These are phyloP conservation scores for Drosophila vallismaia DNA, from an alignment of 2,888 invertebrate species.

Conservation along the genomic window DNA sequence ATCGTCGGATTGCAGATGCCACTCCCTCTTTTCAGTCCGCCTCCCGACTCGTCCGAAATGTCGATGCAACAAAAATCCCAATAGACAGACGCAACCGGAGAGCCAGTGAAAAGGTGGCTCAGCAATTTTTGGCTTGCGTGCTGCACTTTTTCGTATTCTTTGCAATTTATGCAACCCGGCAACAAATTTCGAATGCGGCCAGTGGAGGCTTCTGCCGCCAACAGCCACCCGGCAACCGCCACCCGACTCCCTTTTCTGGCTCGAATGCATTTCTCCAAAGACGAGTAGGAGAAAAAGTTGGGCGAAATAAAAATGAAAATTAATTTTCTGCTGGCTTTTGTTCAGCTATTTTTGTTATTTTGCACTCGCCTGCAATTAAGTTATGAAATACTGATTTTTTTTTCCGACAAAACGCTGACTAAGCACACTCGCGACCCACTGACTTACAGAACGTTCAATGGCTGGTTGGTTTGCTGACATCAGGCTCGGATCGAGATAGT, in stretches of 20 bases:
- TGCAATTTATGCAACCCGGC: conserved; percentile 61
- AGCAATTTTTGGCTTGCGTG: conserved; percentile 48
- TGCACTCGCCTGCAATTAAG: conserved; percentile 56
- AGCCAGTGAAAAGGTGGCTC: conserved; percentile 40
- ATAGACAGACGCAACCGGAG: conserved; percentile 13
- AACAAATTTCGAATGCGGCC: conserved; percentile 18
- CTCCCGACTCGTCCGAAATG: background rate
- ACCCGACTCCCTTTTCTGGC: conserved; percentile 1
- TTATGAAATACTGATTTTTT: conserved; percentile 65
- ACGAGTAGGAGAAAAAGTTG: conserved; percentile 24
- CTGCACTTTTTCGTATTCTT: conserved; percentile 22
- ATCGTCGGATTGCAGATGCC: conserved; percentile 46
- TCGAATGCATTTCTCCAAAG: conserved; percentile 36
- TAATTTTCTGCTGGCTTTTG: conserved; percentile 22
- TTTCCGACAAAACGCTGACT: conserved; percentile 63
- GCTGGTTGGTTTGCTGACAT: conserved; percentile 9
- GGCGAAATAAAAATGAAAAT: conserved; percentile 36
- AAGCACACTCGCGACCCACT: conserved; percentile 59
- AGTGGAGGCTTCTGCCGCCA: conserved; percentile 36
- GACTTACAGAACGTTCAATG: conserved; percentile 22
- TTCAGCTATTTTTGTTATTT: conserved; percentile 31
- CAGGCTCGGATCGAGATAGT: conserved; percentile 32
- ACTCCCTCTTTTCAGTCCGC: conserved; percentile 37
- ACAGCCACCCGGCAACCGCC: background rate
- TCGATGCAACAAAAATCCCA: conserved; percentile 17